These are phyloP conservation scores for Gobionotothen gibberifrons DNA, from an alignment of 2,797 vertebrate species.

Conservation along the genomic window DNA sequence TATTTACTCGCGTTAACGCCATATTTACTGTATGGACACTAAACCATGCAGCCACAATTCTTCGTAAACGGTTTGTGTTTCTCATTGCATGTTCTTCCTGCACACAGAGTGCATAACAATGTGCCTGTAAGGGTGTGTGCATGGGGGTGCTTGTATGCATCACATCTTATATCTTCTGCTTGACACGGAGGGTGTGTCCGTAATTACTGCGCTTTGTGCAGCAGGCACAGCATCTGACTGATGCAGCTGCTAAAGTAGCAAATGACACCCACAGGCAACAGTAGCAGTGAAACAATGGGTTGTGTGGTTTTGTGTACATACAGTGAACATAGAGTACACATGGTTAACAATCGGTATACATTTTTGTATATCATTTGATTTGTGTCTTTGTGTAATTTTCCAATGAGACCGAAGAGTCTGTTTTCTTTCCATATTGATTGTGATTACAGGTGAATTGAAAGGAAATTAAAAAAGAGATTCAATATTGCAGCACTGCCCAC, in stretches of 20 bases:
- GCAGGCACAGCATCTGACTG: conserved; percentile 68
- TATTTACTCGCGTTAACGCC: conserved; percentile 67
- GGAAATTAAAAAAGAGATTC: conserved; percentile 13
- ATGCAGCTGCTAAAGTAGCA: conserved; percentile 75
- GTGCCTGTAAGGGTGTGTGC: conserved; percentile 3
- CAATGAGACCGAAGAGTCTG: background rate
- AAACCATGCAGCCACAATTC: conserved; percentile 33
- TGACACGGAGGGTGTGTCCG: conserved; percentile 76
- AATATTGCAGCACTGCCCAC: background rate
- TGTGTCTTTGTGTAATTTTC: conserved; percentile 21
- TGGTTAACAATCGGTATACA: conserved; percentile 23
- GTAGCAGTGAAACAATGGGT: conserved; percentile 4
- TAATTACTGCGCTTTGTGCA: conserved; percentile 74
- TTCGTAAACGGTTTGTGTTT: conserved; percentile 26
- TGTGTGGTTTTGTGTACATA: conserved; percentile 7
- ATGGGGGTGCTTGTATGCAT: conserved; percentile 41
- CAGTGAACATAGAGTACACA: background rate
- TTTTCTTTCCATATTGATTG: conserved; percentile 6
- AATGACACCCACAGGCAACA: conserved; percentile 58
- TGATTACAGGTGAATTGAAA: conserved; percentile 20
- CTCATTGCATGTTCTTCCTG: conserved; percentile 31
- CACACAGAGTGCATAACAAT: conserved; percentile 31
- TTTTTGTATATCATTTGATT: background rate
- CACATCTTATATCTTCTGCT: conserved; percentile 61
- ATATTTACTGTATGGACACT: conserved; percentile 37